phyloP scores from a whole-genome alignment of 2,797 vertebrate species.

The Tachyglossus aculeatus region DNA sequence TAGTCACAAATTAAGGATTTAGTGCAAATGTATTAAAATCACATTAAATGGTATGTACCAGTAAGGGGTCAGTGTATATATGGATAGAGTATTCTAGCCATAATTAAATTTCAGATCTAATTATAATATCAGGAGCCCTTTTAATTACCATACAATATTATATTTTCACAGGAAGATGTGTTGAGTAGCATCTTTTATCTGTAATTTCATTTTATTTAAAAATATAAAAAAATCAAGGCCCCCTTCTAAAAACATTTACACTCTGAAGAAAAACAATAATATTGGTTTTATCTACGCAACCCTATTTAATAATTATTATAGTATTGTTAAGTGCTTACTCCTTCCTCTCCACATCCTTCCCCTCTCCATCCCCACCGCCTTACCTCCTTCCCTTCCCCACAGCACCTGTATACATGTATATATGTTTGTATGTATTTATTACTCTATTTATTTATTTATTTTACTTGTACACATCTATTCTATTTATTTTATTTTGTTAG shows the following conservation, averaged over 20 bases:
- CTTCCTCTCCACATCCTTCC: too few species aligned
- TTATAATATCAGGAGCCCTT: conserved; percentile 76
- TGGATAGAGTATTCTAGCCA: conserved; percentile 70
- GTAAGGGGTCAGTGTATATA: conserved; percentile 67
- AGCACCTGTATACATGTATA: too few species aligned
- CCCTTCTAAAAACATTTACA: conserved; percentile 70
- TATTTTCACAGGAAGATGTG: conserved; percentile 73
- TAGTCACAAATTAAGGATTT: conserved; percentile 71
- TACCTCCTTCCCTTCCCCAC: too few species aligned
- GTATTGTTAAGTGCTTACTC: too few species aligned
- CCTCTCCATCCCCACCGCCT: too few species aligned
- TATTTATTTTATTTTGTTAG: too few species aligned
- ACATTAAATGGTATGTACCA: conserved; percentile 75
- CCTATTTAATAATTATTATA: conserved; percentile 41
- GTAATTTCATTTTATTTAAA: conserved; percentile 83
- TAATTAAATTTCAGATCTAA: conserved; percentile 82
- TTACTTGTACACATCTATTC: too few species aligned
- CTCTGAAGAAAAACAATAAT: conserved; percentile 60
- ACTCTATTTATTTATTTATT: too few species aligned
- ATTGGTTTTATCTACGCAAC: conserved; percentile 58
- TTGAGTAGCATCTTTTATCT: conserved; percentile 76
- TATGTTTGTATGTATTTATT: too few species aligned
- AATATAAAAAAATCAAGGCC: conserved; percentile 79
- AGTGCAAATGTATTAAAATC: conserved; percentile 72
- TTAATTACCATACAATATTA: conserved; percentile 78